These are phyloP conservation scores for Pygoscelis antarcticus DNA, from an alignment of 2,113 vertebrate genomes.

Conservation along the genomic window DNA sequence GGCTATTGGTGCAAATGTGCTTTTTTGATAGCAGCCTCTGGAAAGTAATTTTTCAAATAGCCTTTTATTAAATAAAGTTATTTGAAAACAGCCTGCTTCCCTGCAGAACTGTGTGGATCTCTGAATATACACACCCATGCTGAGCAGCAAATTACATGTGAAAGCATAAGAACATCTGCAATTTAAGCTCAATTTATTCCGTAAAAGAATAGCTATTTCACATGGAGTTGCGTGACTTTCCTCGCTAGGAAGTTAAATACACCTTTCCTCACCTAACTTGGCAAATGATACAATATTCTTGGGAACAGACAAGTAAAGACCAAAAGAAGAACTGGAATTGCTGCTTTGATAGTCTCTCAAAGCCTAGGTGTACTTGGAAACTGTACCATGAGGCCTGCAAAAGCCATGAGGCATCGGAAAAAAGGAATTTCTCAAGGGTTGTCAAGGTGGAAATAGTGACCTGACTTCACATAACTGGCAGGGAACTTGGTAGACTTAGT, in stretches of 20 bases:
- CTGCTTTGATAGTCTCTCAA: background rate
- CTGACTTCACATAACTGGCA: background rate
- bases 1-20: background rate
- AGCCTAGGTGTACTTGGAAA: background rate
- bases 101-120: background rate
- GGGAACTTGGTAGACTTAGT: background rate
- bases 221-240: background rate
- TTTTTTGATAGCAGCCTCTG: slow-evolving; percentile 3
- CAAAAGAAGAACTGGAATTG: background rate
- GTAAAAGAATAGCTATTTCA: background rate
- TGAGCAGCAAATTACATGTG: slow-evolving; percentile 24
- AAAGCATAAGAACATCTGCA: slow-evolving; percentile 20
- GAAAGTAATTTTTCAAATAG: slow-evolving; percentile 41
- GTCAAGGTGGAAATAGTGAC: background rate
- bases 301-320: background rate
- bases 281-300: background rate
- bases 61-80: slow-evolving; percentile 40
- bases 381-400: background rate
- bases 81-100: slow-evolving; percentile 12
- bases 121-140: background rate
- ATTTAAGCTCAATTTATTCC: slow-evolving; percentile 28
- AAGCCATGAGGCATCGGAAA: background rate
- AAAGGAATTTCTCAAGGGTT: background rate
- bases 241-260: background rate
- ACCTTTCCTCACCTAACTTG: background rate